Evolutionary conservation across 2,797 vertebrate species (phyloP).

Genomic region (Chelon auratus): DNA sequence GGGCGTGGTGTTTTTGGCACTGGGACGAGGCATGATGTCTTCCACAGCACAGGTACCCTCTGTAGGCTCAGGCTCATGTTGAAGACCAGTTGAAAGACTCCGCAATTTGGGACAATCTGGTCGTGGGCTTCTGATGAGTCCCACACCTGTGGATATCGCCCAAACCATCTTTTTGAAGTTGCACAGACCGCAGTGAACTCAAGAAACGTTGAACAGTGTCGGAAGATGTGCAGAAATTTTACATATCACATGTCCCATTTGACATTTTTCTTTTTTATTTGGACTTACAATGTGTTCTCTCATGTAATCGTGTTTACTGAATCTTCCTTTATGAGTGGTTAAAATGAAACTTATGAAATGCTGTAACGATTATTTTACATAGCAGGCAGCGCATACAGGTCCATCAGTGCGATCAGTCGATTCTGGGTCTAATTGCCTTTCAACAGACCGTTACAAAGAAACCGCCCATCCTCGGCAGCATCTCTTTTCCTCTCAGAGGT

Average conservation of each 20-base stretch:
- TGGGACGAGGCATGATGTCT: too few species aligned
- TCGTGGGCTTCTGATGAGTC: neutral
- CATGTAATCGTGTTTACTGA: neutral
- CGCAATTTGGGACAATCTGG: neutral
- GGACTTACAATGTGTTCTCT: neutral
- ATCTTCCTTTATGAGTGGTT: neutral
- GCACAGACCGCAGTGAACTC: neutral
- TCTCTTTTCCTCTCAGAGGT: constrained; percentile 16
- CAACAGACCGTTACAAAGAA: neutral
- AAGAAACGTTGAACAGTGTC: neutral
- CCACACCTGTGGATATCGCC: constrained; percentile 10
- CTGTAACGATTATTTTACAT: neutral
- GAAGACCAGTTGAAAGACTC: too few species aligned
- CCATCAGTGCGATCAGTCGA: neutral
- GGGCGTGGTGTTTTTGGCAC: too few species aligned
- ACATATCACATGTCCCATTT: neutral
- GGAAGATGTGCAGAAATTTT: neutral
- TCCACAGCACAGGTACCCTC: too few species aligned
- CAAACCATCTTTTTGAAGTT: neutral
- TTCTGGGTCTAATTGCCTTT: neutral
- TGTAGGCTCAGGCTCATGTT: too few species aligned
- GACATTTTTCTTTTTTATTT: neutral
- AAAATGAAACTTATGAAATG: neutral
- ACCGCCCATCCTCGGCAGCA: neutral
- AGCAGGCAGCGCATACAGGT: neutral